Percentiles rank a stretch among this genome's conserved stretches.
phyloP scores from a whole-genome alignment of 1,140 invertebrate genomes.

The Sogatella furcifera region DNA sequence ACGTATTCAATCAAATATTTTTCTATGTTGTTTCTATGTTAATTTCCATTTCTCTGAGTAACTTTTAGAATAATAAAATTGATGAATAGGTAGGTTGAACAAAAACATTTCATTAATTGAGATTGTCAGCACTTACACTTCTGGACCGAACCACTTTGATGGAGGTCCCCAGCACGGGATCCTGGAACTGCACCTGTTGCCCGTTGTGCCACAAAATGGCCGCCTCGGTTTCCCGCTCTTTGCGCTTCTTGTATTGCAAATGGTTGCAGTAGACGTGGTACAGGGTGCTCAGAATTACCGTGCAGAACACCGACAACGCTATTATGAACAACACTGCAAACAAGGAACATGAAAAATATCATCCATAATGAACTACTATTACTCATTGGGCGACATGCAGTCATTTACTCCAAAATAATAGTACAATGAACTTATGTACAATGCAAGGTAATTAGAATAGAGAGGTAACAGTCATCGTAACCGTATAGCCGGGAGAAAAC shows the following conservation, averaged over 20 bases:
- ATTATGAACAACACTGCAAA: conserved; percentile 29
- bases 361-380: not conserved
- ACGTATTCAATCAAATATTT: no score
- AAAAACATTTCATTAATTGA: no score
- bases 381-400: not conserved
- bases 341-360: conserved; percentile 9
- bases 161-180: conserved; percentile 2
- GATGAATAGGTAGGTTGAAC: no score
- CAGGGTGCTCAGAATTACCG: conserved; percentile 25
- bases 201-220: conserved; percentile 23
- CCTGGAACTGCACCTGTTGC: conserved; percentile 21
- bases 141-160: conserved; percentile 19
- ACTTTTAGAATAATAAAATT: no score
- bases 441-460: no score
- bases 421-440: no score
- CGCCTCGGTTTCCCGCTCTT: conserved; percentile 56
- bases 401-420: not conserved
- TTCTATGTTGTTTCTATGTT: no score
- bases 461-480: no score
- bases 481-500: no score
- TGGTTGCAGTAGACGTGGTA: conserved; percentile 31
- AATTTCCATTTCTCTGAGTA: no score
- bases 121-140: conserved; percentile 22
- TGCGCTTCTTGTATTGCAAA: conserved; percentile 43
- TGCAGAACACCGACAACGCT: conserved; percentile 26